Evolutionary conservation across 1,140 invertebrate species (phyloP).

Genomic region (Heterodera schachtii): DNA sequence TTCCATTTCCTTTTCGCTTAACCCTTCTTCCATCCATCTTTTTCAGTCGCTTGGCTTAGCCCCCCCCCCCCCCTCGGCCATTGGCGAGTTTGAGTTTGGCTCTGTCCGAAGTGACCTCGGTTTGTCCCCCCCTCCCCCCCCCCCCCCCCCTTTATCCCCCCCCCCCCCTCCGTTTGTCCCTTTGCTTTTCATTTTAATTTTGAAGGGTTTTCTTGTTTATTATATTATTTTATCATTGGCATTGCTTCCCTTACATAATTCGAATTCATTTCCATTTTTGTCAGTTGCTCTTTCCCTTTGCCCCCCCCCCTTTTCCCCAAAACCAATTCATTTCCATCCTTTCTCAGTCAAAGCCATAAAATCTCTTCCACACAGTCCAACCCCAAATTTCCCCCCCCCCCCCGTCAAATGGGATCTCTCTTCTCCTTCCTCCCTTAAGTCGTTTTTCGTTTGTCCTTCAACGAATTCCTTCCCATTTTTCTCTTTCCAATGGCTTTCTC

Average conservation of each 20-base stretch:
- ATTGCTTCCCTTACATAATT: not conserved
- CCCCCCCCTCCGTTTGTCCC: not conserved
- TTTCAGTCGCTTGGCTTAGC: no score
- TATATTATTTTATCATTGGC: not conserved
- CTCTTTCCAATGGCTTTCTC: not conserved
- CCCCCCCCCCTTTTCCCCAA: not conserved
- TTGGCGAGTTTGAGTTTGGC: no score
- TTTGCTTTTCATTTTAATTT: no score
- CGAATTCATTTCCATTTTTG: not conserved
- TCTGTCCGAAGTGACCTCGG: no score
- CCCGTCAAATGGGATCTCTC: not conserved
- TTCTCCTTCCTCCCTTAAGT: not conserved
- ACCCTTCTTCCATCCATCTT: no score
- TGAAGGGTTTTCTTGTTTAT: no score
- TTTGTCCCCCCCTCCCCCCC: not conserved
- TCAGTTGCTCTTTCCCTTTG: not conserved
- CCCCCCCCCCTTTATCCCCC: not conserved
- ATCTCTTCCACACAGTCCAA: not conserved
- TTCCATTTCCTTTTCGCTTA: no score
- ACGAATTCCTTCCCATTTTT: not conserved
- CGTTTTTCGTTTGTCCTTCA: slow-evolving; percentile 19
- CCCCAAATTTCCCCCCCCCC: slow-evolving; percentile 2
- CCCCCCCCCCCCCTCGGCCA: not conserved
- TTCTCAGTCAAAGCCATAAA: not conserved
- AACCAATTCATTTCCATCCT: slow-evolving; percentile 7